Conservation (phyloP, 2,797 vertebrate genomes). For the Moxostoma hubbsi region DNA sequence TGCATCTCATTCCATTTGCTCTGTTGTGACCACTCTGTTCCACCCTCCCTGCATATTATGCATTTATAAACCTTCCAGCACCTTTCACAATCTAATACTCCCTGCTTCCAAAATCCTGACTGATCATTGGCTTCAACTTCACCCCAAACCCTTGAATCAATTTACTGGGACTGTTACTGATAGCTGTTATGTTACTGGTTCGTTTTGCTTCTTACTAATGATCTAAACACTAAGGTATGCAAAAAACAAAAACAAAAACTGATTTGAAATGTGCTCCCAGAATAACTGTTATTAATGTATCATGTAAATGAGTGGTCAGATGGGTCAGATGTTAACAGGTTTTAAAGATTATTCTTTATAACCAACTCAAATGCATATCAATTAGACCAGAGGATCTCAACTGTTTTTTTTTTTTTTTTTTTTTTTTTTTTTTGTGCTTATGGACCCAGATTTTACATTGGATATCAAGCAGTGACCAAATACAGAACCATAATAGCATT, state of each 20-base stretch:
- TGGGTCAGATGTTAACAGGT: too few species aligned
- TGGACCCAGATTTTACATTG: too few species aligned
- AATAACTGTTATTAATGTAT: background rate
- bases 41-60: slow-evolving; percentile 4
- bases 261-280: background rate
- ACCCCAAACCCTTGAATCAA: slow-evolving; percentile 4
- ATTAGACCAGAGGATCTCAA: too few species aligned
- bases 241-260: background rate
- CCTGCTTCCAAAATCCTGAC: slow-evolving; percentile 15
- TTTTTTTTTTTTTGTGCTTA: too few species aligned
- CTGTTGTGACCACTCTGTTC: slow-evolving; percentile 6
- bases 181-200: background rate
- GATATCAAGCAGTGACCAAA: too few species aligned
- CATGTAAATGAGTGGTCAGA: too few species aligned
- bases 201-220: background rate
- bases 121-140: slow-evolving; percentile 16
- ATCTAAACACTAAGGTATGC: background rate
- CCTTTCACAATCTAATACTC: slow-evolving; percentile 31
- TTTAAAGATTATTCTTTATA: background rate
- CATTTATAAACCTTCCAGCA: slow-evolving; percentile 30
- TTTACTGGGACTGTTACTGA: background rate
- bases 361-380: background rate
- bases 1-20: slow-evolving; percentile 20
- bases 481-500: background rate
- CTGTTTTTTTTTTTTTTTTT: too few species aligned